Evolutionary conservation across 1,140 invertebrate genomes (phyloP).

Genomic region (Drosophila sp.): DNA sequence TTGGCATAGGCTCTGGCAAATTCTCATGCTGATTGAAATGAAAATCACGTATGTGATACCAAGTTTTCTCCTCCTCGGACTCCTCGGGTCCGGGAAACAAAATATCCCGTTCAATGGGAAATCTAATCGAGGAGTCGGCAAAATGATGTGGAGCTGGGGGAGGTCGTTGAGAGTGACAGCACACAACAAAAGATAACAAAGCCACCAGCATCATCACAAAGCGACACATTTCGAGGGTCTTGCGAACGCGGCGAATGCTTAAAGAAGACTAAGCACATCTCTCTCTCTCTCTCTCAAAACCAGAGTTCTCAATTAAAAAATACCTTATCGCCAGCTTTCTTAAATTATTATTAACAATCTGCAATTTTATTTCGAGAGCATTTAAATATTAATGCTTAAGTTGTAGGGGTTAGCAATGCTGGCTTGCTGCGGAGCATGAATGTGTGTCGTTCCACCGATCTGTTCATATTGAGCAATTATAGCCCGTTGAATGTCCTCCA

Average conservation of each 20-base stretch:
- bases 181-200: conserved; percentile 23
- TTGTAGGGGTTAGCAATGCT: conserved; percentile 49
- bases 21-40: neutral
- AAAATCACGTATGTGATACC: conserved; percentile 57
- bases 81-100: conserved; percentile 32
- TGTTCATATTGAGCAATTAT: conserved; percentile 76
- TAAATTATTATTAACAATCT: conserved; percentile 35
- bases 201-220: conserved; percentile 22
- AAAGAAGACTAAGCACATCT: conserved; percentile 49
- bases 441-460: conserved; percentile 56
- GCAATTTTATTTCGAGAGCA: conserved; percentile 50
- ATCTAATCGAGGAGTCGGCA: conserved; percentile 20
- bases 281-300: conserved; percentile 7
- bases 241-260: conserved; percentile 42
- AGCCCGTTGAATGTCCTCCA: conserved; percentile 55
- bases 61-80: conserved; percentile 14
- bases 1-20: conserved; percentile 26
- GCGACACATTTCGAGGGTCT: conserved; percentile 36
- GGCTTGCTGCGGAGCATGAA: conserved; percentile 56
- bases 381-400: conserved; percentile 59
- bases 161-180: neutral
- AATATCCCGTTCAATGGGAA: conserved; percentile 56
- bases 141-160: conserved; percentile 6
- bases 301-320: conserved; percentile 27
- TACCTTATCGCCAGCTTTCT: conserved; percentile 46